phyloP scores from a whole-genome alignment of 2,888 invertebrate genomes.

The Scaptomyza reducta region DNA sequence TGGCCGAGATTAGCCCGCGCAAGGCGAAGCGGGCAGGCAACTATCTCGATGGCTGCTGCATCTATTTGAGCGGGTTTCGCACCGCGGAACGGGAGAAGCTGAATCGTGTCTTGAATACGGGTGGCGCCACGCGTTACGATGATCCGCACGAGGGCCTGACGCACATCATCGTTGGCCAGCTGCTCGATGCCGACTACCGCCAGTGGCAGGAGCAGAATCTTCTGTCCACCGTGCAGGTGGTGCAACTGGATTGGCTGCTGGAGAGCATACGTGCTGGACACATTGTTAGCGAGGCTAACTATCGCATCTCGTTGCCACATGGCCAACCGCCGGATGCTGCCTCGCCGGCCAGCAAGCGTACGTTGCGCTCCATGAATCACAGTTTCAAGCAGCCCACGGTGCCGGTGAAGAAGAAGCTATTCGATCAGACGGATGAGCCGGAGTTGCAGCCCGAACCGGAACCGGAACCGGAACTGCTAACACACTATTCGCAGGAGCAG shows the following conservation, averaged over 20 bases:
- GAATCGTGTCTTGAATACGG: conserved; percentile 88
- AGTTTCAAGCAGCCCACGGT: conserved; percentile 82
- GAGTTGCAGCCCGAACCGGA: neutral
- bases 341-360: conserved; percentile 87
- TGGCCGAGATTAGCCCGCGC: conserved; percentile 86
- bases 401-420: conserved; percentile 79
- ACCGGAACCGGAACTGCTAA: conserved; percentile 57
- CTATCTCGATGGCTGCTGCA: conserved; percentile 95
- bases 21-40: conserved; percentile 90
- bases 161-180: conserved; percentile 91
- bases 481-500: conserved; percentile 81
- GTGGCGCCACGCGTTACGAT: conserved; percentile 93
- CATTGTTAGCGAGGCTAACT: conserved; percentile 85
- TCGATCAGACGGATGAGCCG: conserved; percentile 33
- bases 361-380: conserved; percentile 83
- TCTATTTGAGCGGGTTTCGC: conserved; percentile 89
- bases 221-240: conserved; percentile 83
- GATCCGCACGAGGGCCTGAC: conserved; percentile 90
- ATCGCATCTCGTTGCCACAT: conserved; percentile 77
- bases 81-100: conserved; percentile 88
- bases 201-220: conserved; percentile 76
- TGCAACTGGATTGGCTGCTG: conserved; percentile 90
- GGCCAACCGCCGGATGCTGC: conserved; percentile 83
- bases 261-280: conserved; percentile 88
- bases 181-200: conserved; percentile 85